phyloP scores from a whole-genome alignment of 30 jellyfish, hydroid and myxozoan species.

The Cassiopea xamachana region DNA sequence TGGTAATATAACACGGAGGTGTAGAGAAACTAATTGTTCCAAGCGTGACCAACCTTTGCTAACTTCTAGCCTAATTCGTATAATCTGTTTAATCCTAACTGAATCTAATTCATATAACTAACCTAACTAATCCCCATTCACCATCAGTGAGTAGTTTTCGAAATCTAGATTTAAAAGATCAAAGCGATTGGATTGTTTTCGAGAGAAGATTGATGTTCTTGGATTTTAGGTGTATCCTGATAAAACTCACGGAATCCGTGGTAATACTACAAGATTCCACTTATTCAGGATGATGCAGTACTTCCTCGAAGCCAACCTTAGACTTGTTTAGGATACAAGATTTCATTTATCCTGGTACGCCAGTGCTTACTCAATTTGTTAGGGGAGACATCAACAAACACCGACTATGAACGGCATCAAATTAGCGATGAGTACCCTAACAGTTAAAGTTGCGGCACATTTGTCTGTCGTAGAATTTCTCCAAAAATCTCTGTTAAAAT shows the following conservation, averaged over 20 bases:
- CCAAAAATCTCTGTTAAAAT: no score
- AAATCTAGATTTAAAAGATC: not conserved
- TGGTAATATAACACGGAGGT: no score
- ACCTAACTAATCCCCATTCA: not conserved
- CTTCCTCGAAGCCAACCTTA: constrained; percentile 76
- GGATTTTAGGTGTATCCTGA: constrained; percentile 86
- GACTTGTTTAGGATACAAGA: constrained; percentile 20
- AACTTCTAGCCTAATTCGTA: no score
- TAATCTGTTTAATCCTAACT: no score
- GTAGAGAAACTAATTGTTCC: no score
- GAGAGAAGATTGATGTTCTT: not conserved
- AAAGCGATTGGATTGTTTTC: not conserved
- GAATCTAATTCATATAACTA: no score
- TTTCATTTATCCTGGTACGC: not conserved
- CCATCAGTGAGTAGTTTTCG: no score
- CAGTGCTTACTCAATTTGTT: not conserved
- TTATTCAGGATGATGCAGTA: constrained; percentile 72
- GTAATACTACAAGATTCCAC: constrained; percentile 65
- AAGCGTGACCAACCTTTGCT: no score
- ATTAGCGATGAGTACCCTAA: not conserved
- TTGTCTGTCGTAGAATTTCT: no score
- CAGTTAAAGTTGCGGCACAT: no score
- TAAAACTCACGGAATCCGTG: constrained; percentile 87
- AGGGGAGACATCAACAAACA: not conserved
- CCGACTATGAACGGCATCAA: not conserved